phyloP scores from a whole-genome alignment of 2,113 vertebrate genomes.

The Marcusenius ussheri region DNA sequence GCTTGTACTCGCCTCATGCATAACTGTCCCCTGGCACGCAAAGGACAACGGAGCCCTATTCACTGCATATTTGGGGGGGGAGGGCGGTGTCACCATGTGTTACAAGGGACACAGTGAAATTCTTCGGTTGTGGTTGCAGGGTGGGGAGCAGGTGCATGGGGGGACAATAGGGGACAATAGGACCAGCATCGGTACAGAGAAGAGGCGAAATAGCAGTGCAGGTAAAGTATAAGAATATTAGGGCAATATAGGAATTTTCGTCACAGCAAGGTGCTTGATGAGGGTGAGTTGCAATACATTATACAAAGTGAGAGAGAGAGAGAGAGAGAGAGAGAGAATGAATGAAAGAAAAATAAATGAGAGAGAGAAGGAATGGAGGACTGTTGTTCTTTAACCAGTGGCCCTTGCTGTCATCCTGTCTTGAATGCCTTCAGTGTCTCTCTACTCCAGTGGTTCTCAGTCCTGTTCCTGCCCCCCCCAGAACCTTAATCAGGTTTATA shows the following conservation, averaged over 20 bases:
- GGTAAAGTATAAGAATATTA: neutral
- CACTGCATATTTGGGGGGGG: neutral
- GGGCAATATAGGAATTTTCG: neutral
- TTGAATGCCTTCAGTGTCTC: neutral
- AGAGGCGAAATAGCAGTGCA: neutral
- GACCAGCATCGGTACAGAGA: neutral
- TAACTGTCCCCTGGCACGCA: neutral
- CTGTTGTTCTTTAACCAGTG: neutral
- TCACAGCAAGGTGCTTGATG: neutral
- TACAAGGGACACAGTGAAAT: neutral
- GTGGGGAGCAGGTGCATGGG: neutral
- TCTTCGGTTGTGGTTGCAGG: neutral
- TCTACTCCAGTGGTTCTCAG: neutral
- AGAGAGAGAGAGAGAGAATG: neutral
- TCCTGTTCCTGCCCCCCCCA: too few relatives aligned
- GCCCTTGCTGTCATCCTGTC: neutral
- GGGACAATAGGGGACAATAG: neutral
- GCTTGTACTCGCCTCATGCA: neutral
- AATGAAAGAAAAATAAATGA: neutral
- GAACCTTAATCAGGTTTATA: too few relatives aligned
- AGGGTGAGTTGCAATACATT: neutral
- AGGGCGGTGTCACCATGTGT: neutral
- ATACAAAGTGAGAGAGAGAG: neutral
- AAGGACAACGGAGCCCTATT: neutral
- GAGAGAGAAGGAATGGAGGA: neutral